Percentiles rank a stretch among this genome's conserved stretches.
These are phyloP conservation scores for Coregonus clupeaformis DNA, from an alignment of 2,113 vertebrate genomes.

Conservation along the genomic window DNA sequence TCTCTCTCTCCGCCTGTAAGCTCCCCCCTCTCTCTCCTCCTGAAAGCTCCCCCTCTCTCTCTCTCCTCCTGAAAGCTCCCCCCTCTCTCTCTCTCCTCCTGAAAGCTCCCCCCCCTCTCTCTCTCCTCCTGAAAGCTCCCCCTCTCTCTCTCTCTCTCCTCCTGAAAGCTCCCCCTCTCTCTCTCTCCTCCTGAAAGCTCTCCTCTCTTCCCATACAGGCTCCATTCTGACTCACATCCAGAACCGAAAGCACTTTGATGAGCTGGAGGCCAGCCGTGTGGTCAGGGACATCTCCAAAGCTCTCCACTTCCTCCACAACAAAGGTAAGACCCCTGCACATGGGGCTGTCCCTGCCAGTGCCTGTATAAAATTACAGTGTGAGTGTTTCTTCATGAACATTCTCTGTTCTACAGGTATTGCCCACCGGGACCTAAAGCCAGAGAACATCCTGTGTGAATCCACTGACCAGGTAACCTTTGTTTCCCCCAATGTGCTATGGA, in stretches of 20 bases:
- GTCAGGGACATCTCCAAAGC: conserved; percentile 90
- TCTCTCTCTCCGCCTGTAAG: not conserved
- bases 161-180: not conserved
- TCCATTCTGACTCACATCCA: conserved; percentile 95
- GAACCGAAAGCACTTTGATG: conserved; percentile 91
- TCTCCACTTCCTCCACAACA: conserved; percentile 92
- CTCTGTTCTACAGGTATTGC: conserved; percentile 81
- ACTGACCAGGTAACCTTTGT: conserved; percentile 80
- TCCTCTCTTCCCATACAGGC: conserved; percentile 64
- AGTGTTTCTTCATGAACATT: conserved; percentile 20
- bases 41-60: not conserved
- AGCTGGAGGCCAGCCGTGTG: conserved; percentile 92
- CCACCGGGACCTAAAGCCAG: conserved; percentile 94
- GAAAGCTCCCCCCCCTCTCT: too few species aligned
- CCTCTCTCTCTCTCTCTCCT: too few species aligned
- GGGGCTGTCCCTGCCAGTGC: not conserved
- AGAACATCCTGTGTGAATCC: conserved; percentile 95
- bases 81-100: not conserved
- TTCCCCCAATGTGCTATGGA: not conserved
- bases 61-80: too few species aligned
- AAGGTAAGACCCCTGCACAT: conserved; percentile 73
- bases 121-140: too few species aligned
- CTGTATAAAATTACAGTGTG: not conserved
- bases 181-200: not conserved
- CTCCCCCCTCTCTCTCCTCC: not conserved